Conservation (phyloP, 92 coral and sea anemone genomes). For the Phenganax stokvisi region DNA sequence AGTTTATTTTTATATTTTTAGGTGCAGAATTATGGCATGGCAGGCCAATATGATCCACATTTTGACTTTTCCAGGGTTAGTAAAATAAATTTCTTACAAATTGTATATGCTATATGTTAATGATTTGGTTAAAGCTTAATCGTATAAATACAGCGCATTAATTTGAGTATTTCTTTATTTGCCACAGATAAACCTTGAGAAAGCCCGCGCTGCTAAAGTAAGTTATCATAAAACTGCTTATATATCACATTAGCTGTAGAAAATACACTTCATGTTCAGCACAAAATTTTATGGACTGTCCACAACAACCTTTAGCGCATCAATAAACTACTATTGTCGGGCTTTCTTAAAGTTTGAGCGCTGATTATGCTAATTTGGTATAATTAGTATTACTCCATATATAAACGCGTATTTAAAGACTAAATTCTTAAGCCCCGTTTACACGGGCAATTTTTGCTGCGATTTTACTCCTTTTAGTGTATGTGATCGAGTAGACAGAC, state of each 20-base stretch:
- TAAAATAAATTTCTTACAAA: neutral
- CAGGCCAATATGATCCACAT: constrained; percentile 98
- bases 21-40: constrained; percentile 98
- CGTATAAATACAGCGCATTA: neutral
- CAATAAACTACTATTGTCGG: neutral
- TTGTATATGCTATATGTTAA: neutral
- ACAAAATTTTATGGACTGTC: too few species aligned
- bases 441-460: too few species aligned
- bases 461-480: too few species aligned
- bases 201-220: constrained; percentile 37
- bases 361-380: neutral
- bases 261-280: too few species aligned
- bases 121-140: neutral
- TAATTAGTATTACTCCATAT: neutral
- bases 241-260: too few species aligned
- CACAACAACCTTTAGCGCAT: neutral
- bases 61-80: constrained; percentile 96
- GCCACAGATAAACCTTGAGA: constrained; percentile 34
- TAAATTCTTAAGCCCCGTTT: too few species aligned
- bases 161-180: constrained; percentile 14
- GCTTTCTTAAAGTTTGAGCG: constrained; percentile 13
- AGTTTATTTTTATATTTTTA: constrained; percentile 19
- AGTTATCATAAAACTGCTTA: neutral
- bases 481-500: too few species aligned
- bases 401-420: neutral